A percentile compares a stretch with the other conserved stretches of the same genome.
phyloP scores from a whole-genome alignment of 2,888 invertebrate species.

The Hybos culiciformis region DNA sequence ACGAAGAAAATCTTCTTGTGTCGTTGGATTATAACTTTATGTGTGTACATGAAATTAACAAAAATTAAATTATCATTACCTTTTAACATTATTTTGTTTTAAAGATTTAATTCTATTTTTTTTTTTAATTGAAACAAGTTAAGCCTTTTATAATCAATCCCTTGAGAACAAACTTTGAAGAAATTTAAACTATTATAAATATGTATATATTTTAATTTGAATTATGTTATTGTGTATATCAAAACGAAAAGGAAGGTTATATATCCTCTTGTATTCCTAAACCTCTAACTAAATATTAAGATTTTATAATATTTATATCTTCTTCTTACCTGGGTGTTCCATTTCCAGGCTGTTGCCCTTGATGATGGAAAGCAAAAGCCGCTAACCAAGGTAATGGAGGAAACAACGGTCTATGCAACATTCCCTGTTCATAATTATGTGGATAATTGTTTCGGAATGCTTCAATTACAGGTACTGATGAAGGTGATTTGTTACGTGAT shows the following conservation, averaged over 20 bases:
- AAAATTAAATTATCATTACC: background rate
- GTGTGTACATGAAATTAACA: too few relatives aligned
- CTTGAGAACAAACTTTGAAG: too few relatives aligned
- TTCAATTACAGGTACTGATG: conserved; percentile 34
- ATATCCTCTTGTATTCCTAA: too few relatives aligned
- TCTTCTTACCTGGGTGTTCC: background rate
- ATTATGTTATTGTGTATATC: too few relatives aligned
- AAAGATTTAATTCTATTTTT: too few relatives aligned
- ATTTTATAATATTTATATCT: background rate
- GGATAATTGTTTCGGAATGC: conserved; percentile 40
- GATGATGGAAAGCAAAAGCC: conserved; percentile 35
- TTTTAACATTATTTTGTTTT: background rate
- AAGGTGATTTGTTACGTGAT: conserved; percentile 36
- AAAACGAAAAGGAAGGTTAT: too few relatives aligned
- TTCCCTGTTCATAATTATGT: conserved; percentile 31
- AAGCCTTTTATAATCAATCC: too few relatives aligned
- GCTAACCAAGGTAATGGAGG: conserved; percentile 34
- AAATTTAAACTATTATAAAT: too few relatives aligned
- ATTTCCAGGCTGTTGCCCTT: conserved; percentile 23
- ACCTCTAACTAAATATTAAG: too few relatives aligned
- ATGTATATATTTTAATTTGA: too few relatives aligned
- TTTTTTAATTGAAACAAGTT: too few relatives aligned
- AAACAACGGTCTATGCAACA: conserved; percentile 33
- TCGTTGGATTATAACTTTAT: conserved; percentile 43
- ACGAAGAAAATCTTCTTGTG: conserved; percentile 46